phyloP scores from a whole-genome alignment of 2,113 vertebrate species.

The Meleagris gallopavo region DNA sequence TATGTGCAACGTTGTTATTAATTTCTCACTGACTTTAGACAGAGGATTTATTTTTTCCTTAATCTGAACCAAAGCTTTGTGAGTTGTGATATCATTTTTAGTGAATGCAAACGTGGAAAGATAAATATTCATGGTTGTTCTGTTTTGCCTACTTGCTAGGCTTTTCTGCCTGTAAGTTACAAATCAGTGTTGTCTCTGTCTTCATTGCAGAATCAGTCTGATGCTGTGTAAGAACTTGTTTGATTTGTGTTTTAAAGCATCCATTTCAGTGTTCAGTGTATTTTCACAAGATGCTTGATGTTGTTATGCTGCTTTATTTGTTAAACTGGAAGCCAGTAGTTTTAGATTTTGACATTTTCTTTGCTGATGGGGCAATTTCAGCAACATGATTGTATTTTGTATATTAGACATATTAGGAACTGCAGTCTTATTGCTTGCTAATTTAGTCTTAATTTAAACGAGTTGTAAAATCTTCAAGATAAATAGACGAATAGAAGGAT shows the following conservation, averaged over 20 bases:
- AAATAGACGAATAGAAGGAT: background rate
- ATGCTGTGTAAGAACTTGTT: background rate
- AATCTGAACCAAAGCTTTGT: background rate
- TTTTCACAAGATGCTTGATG: background rate
- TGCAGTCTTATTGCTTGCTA: background rate
- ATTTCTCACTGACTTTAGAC: background rate
- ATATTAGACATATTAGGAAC: background rate
- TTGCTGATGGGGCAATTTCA: background rate
- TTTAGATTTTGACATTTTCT: background rate
- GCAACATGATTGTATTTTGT: background rate
- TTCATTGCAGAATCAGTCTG: background rate
- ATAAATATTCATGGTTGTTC: background rate
- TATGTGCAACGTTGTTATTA: fast-evolving
- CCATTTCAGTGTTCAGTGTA: background rate
- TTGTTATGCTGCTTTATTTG: background rate
- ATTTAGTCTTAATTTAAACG: background rate
- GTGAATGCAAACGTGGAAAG: background rate
- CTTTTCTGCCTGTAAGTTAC: background rate
- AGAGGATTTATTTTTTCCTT: background rate
- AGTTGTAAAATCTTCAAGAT: background rate
- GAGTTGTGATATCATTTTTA: background rate
- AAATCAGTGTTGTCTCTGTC: background rate
- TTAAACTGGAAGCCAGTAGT: background rate
- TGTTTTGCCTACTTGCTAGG: background rate
- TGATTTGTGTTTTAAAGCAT: background rate